These are phyloP conservation scores for Lophius americanus DNA, from an alignment of 2,797 vertebrate species.

Conservation along the genomic window DNA sequence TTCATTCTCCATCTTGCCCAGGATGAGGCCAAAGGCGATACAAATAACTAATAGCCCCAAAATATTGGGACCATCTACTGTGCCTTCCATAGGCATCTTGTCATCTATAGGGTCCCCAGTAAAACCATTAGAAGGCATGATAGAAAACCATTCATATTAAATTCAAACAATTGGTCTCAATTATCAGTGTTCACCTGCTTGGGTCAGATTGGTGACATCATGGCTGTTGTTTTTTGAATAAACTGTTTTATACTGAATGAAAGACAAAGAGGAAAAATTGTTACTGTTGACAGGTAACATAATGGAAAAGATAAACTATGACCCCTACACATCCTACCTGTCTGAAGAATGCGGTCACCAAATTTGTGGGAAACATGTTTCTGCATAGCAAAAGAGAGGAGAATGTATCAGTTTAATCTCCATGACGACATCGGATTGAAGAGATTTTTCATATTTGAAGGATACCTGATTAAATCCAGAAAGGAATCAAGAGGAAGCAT, in stretches of 20 bases:
- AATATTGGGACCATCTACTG: slow-evolving; percentile 83
- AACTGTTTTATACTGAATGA: slow-evolving; percentile 38
- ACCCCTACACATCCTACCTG: slow-evolving; percentile 72
- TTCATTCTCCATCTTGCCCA: slow-evolving; percentile 20
- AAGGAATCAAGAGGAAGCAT: slow-evolving; percentile 83
- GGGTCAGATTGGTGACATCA: slow-evolving; percentile 1
- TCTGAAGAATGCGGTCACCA: slow-evolving; percentile 88
- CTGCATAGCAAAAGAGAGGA: neutral
- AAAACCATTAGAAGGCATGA: neutral
- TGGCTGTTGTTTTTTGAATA: slow-evolving; percentile 8
- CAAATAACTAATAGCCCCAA: slow-evolving; percentile 81
- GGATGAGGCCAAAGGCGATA: slow-evolving; percentile 64
- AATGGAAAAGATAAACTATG: neutral
- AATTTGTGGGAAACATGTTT: slow-evolving; percentile 87
- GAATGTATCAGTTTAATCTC: neutral
- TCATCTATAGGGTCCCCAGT: slow-evolving; percentile 7
- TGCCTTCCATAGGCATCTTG: slow-evolving; percentile 74
- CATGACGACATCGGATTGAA: too few relatives aligned
- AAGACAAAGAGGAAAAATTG: neutral
- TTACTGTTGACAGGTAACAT: neutral
- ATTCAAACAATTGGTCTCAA: neutral
- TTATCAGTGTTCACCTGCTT: neutral
- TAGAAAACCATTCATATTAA: neutral
- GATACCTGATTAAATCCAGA: slow-evolving; percentile 85
- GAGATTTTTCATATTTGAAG: neutral